phyloP scores from a whole-genome alignment of 2,888 invertebrate genomes.

The Dryobota labecula region DNA sequence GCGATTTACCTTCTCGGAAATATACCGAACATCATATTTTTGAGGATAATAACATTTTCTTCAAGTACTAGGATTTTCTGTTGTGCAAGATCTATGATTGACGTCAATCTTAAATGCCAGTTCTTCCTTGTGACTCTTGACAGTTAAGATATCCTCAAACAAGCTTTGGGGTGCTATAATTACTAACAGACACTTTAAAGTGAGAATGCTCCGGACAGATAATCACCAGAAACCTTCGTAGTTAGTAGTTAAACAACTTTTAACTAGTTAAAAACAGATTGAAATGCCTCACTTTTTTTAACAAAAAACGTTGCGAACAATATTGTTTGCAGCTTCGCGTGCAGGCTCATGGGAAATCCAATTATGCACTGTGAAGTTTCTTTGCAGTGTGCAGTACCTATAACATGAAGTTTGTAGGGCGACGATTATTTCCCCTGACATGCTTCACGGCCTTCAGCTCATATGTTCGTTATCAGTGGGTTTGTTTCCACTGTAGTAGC shows the following conservation, averaged over 20 bases:
- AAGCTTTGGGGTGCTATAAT: slow-evolving; percentile 8
- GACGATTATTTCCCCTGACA: slow-evolving; percentile 63
- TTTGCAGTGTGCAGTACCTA: slow-evolving; percentile 32
- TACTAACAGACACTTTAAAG: slow-evolving; percentile 14
- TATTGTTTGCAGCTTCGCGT: slow-evolving; percentile 23
- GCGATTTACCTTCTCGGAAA: too few relatives aligned
- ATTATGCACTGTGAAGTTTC: slow-evolving; percentile 66
- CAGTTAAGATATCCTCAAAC: slow-evolving; percentile 10
- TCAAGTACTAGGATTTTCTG: slow-evolving; percentile 28
- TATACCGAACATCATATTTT: slow-evolving; percentile 19
- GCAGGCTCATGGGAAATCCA: slow-evolving; percentile 69
- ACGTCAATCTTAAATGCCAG: slow-evolving; percentile 29
- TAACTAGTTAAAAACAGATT: background rate
- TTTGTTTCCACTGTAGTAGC: slow-evolving; percentile 36
- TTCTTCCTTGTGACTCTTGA: slow-evolving; percentile 19
- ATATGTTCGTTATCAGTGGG: slow-evolving; percentile 36
- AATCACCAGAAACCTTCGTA: slow-evolving; percentile 3
- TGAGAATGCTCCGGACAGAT: slow-evolving; percentile 5
- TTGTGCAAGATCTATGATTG: slow-evolving; percentile 34
- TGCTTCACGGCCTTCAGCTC: slow-evolving; percentile 31
- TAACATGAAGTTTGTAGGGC: slow-evolving; percentile 60
- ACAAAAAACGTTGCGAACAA: slow-evolving; percentile 32
- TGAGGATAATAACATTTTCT: slow-evolving; percentile 24
- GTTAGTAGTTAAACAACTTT: background rate
- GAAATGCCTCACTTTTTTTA: slow-evolving; percentile 9